Evolutionary conservation across 2,888 invertebrate species (phyloP), one percentile per base, ranked within the genome.

Genomic region (Epinotia bilunana): DNA sequence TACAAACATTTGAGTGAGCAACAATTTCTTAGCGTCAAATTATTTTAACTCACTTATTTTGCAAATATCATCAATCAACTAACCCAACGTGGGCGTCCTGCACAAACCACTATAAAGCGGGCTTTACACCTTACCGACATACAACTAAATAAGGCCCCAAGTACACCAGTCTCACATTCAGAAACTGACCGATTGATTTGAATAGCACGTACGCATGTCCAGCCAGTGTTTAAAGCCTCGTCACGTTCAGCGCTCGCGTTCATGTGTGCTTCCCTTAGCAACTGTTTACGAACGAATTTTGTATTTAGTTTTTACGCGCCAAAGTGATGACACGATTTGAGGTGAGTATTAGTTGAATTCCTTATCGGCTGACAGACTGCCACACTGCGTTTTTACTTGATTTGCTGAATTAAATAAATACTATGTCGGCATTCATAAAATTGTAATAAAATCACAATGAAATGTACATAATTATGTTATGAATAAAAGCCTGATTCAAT

Each of bases 191-290:
- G 39, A 53, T 18, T 28, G n/a, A n/a, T n/a, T n/a, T n/a, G n/a
- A 67, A 72, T 49, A 61, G 49, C 73, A 46, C n/a, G 53, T 16
- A 65, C 73, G 65, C 73, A 67, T 67, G 67, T 55, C 43, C 39
- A 53, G 53, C 60, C 73, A 73, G 73, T 73, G 67, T 53, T 61
- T 67, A 43, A 53, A 39, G 11, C 39, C 53, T 33, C 53, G n/a
- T 73, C 73, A 39, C 53, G 73, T 61, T 67, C 20, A 61, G 67
- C 73, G 73, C 73, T 67, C 73, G 73, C 73, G 73, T 67, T 67
- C 73, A 67, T 73, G 72, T 73, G 53, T 55, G 61, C 63, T 55
- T 55, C 16, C 20, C 53, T 33, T 65, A 67, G 60, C 43, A 64
- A 72, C 61, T 23, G 67, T 68, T 73, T 67, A 18, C 39, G 23